These are phyloP conservation scores for Chionomys nivalis DNA, from an alignment of 2,113 vertebrate species.

Conservation along the genomic window DNA sequence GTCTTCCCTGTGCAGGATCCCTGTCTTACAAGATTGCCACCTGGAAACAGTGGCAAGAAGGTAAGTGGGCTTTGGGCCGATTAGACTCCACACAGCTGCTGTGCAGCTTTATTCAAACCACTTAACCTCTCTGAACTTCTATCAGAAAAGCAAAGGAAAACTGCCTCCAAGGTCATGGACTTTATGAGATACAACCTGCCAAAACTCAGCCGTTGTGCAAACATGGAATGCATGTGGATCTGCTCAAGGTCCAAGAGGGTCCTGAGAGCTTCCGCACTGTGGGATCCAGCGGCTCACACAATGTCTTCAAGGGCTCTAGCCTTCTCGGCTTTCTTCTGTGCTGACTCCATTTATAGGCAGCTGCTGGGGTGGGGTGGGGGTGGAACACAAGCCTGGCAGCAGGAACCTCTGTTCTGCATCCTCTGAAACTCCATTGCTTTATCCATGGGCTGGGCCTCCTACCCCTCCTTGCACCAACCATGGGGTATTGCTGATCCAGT, in stretches of 20 bases:
- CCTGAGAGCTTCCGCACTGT: background rate
- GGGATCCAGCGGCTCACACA: background rate
- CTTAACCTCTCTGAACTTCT: constrained; percentile 17
- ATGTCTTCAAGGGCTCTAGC: background rate
- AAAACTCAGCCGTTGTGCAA: background rate
- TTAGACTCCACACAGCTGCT: background rate
- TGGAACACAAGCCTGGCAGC: background rate
- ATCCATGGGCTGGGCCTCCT: background rate
- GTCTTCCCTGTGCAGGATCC: background rate
- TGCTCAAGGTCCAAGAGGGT: background rate
- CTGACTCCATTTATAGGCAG: background rate
- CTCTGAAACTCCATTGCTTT: background rate
- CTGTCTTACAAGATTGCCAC: no score
- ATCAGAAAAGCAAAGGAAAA: constrained; percentile 10
- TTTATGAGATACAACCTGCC: background rate
- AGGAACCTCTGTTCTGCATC: background rate
- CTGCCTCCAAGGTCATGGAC: background rate
- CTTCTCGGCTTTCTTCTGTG: background rate
- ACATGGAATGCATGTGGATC: background rate
- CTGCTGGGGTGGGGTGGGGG: background rate
- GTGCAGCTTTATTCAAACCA: background rate
- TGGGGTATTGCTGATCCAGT: background rate
- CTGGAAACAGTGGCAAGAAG: background rate
- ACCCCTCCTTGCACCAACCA: background rate
- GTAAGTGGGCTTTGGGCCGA: background rate